Percentiles rank a stretch among this genome's conserved stretches.
phyloP scores from a whole-genome alignment of 2,113 vertebrate genomes.

The Mus spicilegus region DNA sequence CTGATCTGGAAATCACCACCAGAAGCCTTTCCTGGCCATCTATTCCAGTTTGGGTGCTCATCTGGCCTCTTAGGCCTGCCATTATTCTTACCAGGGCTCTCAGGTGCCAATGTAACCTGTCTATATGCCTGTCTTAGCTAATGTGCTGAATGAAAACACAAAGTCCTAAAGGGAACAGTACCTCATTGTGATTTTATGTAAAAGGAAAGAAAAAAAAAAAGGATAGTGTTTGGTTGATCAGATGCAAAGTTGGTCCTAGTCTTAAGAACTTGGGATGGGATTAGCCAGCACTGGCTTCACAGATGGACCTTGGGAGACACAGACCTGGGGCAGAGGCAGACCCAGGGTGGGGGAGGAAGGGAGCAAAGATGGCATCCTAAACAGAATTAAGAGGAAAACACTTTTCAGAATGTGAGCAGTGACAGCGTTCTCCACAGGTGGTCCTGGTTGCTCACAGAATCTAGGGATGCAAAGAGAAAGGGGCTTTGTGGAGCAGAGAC shows the following conservation, averaged over 20 bases:
- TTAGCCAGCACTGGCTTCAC: not conserved
- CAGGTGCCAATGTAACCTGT: not conserved
- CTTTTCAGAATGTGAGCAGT: not conserved
- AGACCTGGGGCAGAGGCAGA: not conserved
- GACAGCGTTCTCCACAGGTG: not conserved
- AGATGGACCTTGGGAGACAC: not conserved
- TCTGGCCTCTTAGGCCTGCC: fast-evolving
- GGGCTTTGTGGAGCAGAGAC: too few species aligned
- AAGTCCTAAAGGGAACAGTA: not conserved
- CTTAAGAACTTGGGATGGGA: not conserved
- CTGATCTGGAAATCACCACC: not conserved
- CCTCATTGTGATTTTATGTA: not conserved
- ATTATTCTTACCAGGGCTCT: not conserved
- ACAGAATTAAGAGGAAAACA: not conserved
- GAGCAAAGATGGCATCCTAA: not conserved
- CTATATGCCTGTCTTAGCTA: not conserved
- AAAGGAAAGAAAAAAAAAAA: not conserved
- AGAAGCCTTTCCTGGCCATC: not conserved
- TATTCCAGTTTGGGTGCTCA: too few species aligned
- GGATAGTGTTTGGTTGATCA: not conserved
- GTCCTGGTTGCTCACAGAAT: not conserved
- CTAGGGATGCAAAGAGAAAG: not conserved
- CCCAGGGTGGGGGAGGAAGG: not conserved
- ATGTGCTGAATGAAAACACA: not conserved
- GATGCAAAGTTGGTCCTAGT: not conserved